Percentiles rank a stretch among this genome's conserved stretches.
Conservation (phyloP, 2,888 invertebrate species). For the Drosophila gaucha region DNA sequence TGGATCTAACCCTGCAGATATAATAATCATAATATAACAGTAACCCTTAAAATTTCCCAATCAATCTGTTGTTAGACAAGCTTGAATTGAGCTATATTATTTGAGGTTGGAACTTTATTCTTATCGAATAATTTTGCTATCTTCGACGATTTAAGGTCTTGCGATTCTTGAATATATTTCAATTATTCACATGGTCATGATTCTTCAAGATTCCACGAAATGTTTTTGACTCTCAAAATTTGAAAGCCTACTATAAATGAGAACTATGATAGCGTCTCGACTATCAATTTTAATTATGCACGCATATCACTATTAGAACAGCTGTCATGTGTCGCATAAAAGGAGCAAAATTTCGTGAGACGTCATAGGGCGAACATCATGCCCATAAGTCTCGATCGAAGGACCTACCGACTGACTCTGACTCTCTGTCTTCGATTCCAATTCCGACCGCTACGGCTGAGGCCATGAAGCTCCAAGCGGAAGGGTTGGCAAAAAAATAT, state of each 20-base stretch:
- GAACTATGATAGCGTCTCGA: not conserved
- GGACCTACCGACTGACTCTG: constrained; percentile 4
- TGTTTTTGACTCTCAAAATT: not conserved
- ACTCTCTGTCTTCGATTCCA: constrained; percentile 12
- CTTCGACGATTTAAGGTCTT: not conserved
- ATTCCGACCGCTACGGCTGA: constrained; percentile 7
- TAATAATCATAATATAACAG: no score
- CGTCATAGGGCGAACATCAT: constrained; percentile 43
- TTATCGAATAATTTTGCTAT: no score
- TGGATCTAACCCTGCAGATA: no score
- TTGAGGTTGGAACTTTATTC: no score
- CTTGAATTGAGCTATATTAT: no score
- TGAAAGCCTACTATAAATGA: not conserved
- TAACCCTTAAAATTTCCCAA: no score
- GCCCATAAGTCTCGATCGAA: constrained; percentile 29
- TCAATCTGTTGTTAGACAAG: no score
- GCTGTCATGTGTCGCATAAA: constrained; percentile 44
- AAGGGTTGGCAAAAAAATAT: constrained; percentile 24
- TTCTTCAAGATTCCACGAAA: not conserved
- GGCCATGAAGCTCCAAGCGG: constrained; percentile 48
- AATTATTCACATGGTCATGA: not conserved
- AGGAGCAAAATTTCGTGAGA: constrained; percentile 27
- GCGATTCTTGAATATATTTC: no score
- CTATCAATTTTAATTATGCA: constrained; percentile 35
- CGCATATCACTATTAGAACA: constrained; percentile 56